Percentiles rank a stretch among this genome's conserved stretches.
These are phyloP conservation scores for Thalassophryne amazonica DNA, from an alignment of 2,797 vertebrate species.

Conservation along the genomic window DNA sequence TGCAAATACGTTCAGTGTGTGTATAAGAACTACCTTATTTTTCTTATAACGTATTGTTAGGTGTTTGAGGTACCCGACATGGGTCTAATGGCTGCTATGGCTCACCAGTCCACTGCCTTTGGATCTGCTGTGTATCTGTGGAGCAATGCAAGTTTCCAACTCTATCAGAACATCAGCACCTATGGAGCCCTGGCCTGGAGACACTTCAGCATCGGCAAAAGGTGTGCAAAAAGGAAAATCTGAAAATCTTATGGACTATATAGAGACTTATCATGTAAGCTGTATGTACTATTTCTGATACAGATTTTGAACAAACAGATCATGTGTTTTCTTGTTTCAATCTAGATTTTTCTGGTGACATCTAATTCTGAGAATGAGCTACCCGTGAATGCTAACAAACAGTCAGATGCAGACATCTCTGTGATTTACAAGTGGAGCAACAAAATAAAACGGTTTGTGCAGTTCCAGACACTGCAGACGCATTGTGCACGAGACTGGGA, in stretches of 20 bases:
- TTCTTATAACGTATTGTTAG: slow-evolving; percentile 32
- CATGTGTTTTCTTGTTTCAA: slow-evolving; percentile 14
- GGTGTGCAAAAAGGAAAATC: slow-evolving; percentile 61
- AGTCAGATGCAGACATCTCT: slow-evolving; percentile 81
- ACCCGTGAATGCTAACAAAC: slow-evolving; percentile 60
- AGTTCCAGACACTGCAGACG: slow-evolving; percentile 86
- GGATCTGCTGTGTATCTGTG: slow-evolving; percentile 91
- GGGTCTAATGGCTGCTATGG: slow-evolving; percentile 88
- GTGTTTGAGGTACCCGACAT: slow-evolving; percentile 85
- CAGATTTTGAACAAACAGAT: not conserved
- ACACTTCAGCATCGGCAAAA: slow-evolving; percentile 90
- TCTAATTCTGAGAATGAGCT: slow-evolving; percentile 82
- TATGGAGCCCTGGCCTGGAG: slow-evolving; percentile 90
- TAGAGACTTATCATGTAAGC: not conserved
- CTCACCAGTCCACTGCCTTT: slow-evolving; percentile 77
- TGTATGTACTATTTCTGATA: not conserved
- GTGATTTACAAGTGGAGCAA: slow-evolving; percentile 95
- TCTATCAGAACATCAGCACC: slow-evolving; percentile 91
- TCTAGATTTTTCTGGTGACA: slow-evolving; percentile 89
- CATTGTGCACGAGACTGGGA: slow-evolving; percentile 97
- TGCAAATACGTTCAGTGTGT: not conserved
- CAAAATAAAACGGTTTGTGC: slow-evolving; percentile 82
- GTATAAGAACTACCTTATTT: not conserved
- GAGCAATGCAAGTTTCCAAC: slow-evolving; percentile 81
- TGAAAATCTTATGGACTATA: not conserved